These are phyloP conservation scores for Phragmatobia fuliginosa DNA, from an alignment of 2,888 invertebrate genomes.

Conservation along the genomic window DNA sequence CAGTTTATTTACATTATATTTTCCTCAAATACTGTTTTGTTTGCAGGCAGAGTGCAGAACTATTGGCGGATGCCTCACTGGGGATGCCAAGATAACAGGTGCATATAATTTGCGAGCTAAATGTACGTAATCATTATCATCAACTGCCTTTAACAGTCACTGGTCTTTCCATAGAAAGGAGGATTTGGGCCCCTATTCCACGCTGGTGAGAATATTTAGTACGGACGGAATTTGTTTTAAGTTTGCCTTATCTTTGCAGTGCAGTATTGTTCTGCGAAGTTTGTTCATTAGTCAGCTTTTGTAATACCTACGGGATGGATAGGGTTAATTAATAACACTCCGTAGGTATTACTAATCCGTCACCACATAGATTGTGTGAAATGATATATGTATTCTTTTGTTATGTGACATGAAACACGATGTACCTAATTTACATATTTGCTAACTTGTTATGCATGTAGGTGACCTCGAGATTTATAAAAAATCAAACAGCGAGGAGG, in stretches of 20 bases:
- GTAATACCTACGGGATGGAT: no score
- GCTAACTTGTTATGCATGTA: neutral
- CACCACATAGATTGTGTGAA: neutral
- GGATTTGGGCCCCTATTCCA: no score
- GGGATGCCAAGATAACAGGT: conserved; percentile 93
- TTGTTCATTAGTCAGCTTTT: no score
- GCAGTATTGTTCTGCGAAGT: no score
- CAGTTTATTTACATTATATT: neutral
- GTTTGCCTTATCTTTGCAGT: no score
- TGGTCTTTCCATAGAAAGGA: no score
- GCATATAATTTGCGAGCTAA: conserved; percentile 94
- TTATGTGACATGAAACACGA: no score
- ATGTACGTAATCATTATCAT: conserved; percentile 82
- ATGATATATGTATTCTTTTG: no score
- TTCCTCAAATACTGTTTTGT: conserved; percentile 10
- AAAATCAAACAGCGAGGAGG: neutral
- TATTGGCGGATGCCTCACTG: conserved; percentile 91
- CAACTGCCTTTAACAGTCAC: neutral
- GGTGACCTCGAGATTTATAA: neutral
- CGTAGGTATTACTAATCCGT: no score
- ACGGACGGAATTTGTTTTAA: no score
- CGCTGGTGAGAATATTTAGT: no score
- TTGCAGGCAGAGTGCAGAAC: conserved; percentile 89
- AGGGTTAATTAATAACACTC: no score
- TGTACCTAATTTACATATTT: neutral